Conservation (phyloP, 2,797 vertebrate genomes). For the Xiphorhynchus erythropygius region DNA sequence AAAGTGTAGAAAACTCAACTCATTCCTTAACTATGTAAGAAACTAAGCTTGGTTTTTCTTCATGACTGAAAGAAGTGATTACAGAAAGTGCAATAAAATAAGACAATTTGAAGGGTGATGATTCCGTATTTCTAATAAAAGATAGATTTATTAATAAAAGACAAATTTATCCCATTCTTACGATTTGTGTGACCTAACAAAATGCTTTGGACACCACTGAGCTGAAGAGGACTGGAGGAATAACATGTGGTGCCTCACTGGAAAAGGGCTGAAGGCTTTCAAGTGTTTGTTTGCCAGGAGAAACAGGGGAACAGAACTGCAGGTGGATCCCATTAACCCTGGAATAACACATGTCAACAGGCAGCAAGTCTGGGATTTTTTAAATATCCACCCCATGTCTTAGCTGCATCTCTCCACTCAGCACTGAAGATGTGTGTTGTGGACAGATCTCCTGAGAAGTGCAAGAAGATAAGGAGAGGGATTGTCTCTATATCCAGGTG, state of each 20-base stretch:
- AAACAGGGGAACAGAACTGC: background rate
- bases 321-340: slow-evolving; percentile 66
- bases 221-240: background rate
- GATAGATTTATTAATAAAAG: background rate
- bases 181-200: background rate
- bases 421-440: background rate
- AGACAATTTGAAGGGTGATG: background rate
- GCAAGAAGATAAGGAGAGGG: background rate
- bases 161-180: background rate
- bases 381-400: background rate
- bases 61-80: background rate
- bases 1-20: background rate
- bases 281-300: background rate
- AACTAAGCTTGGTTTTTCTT: background rate
- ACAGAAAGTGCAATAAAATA: background rate
- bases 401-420: slow-evolving; percentile 5
- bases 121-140: background rate
- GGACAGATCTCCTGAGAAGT: background rate
- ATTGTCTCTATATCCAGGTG: background rate
- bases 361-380: background rate
- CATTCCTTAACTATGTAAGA: background rate
- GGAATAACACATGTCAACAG: slow-evolving; percentile 27
- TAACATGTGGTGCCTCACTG: background rate
- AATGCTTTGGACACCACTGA: background rate
- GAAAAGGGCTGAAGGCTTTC: background rate